Base-by-base conservation (phyloP, 2,888 invertebrate species). In the Perdita meconis region DNA sequence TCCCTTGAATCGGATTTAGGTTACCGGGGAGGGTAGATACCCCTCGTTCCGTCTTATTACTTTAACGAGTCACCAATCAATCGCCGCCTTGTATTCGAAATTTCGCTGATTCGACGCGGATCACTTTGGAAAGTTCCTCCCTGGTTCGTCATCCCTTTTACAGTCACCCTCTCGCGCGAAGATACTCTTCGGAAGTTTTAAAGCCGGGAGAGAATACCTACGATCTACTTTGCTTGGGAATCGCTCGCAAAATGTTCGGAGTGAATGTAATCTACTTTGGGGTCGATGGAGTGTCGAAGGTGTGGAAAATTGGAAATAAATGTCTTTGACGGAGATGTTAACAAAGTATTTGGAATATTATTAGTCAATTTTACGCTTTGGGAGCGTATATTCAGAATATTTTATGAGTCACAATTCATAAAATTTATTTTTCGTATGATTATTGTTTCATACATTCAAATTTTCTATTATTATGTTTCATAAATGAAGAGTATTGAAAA, bases 51-150 rank as follows among this genome's bases (percentile, higher is more conserved):
- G 66, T 56, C 73, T 79, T 81, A 83, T 83, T 79, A 81, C 81
- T 67, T 74, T 76, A 80, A 83, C 71, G 67, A 81, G 71, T 74
- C 60, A 69, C 47, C 66, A 66, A 67, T 79, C 83, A 75, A 71
- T 74, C 64, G 71, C 36, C 47, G 53, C 42, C 40, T 68, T 40
- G 24, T 55, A 42, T 57, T 65, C 40, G 34, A 79, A 76, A 65
- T 80, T 71, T 55, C 53, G 80, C 77, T 80, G 74, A 80, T 71
- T 82, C 56, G 67, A 22, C 72, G 13, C 12, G 36, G 67, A 51
- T 64, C 50, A 19, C 59, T 56, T 53, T 16, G 47, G n/a, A 6
- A 61, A 65, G 76, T 67, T 65, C 47, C 55, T 55, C 16, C 13
- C n/a, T n/a, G 24, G 8, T 42, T 8, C 24, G 19, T 50, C 34